Conservation (phyloP, 2,888 invertebrate genomes). For the Selenia dentaria region DNA sequence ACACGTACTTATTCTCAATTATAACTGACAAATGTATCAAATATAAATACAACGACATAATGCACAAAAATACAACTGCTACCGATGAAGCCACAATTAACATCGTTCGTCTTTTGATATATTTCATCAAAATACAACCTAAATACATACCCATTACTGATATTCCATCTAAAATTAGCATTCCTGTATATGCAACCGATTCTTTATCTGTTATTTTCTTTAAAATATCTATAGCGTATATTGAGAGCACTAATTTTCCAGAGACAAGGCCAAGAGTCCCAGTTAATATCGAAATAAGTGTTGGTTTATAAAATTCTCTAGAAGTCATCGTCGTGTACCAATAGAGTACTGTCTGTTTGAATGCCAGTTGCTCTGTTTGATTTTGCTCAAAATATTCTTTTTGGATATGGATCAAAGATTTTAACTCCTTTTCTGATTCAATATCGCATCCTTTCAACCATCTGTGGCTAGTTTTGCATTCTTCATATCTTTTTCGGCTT, state of each 20-base stretch:
- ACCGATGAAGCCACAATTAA: slow-evolving; percentile 37
- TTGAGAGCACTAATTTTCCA: slow-evolving; percentile 49
- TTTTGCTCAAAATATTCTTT: slow-evolving; percentile 32
- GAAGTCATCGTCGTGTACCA: slow-evolving; percentile 23
- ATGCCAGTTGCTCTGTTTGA: background rate
- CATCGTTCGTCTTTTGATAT: slow-evolving; percentile 39
- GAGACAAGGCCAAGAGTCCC: slow-evolving; percentile 33
- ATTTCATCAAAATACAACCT: slow-evolving; percentile 37
- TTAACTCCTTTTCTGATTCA: slow-evolving; percentile 45
- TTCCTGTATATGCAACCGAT: slow-evolving; percentile 45
- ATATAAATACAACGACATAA: slow-evolving; percentile 41
- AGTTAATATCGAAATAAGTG: slow-evolving; percentile 31
- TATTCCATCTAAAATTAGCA: slow-evolving; percentile 54
- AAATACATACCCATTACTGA: slow-evolving; percentile 49
- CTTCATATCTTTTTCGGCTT: slow-evolving; percentile 42
- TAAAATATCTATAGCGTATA: slow-evolving; percentile 53
- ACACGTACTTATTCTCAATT: slow-evolving; percentile 37
- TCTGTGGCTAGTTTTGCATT: slow-evolving; percentile 43
- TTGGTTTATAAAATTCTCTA: slow-evolving; percentile 48
- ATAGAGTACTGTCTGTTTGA: slow-evolving; percentile 8
- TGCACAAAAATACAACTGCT: slow-evolving; percentile 36
- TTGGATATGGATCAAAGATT: slow-evolving; percentile 38
- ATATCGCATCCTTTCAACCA: slow-evolving; percentile 47
- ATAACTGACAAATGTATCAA: slow-evolving; percentile 34
- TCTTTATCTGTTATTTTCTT: slow-evolving; percentile 48